Evolutionary conservation across 1,140 invertebrate species (phyloP).

Genomic region (Eufriesea mexicana): DNA sequence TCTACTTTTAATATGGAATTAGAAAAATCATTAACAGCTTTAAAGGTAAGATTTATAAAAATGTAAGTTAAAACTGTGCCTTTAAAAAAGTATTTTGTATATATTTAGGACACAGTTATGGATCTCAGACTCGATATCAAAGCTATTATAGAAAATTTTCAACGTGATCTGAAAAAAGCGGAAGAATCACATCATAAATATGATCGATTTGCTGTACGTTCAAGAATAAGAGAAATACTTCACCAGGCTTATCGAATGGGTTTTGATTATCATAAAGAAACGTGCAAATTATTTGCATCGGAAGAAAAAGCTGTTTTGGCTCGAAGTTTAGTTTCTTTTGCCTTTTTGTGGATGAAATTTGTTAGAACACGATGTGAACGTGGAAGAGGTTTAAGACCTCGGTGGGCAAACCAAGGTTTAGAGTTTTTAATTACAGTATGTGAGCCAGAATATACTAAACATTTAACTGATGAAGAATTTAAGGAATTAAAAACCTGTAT

Average conservation of each 20-base stretch:
- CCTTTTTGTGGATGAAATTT: constrained; percentile 94
- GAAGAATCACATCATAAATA: constrained; percentile 73
- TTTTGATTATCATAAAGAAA: constrained; percentile 94
- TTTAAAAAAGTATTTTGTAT: constrained; percentile 1
- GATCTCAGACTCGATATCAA: constrained; percentile 85
- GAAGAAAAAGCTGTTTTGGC: constrained; percentile 78
- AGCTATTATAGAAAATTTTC: constrained; percentile 85
- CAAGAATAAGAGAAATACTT: constrained; percentile 90
- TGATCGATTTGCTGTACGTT: constrained; percentile 81
- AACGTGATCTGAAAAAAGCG: constrained; percentile 77
- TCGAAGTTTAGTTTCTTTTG: constrained; percentile 87
- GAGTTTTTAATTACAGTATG: constrained; percentile 93
- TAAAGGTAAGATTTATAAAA: constrained; percentile 83
- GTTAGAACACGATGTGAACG: constrained; percentile 91
- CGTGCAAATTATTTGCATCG: constrained; percentile 85
- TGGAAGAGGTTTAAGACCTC: constrained; percentile 90
- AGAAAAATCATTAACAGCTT: constrained; percentile 84
- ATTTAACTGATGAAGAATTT: constrained; percentile 90
- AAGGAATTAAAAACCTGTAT: constrained; percentile 88
- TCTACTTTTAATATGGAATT: constrained; percentile 80
- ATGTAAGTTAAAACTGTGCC: constrained; percentile 11
- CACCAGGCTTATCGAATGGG: constrained; percentile 94
- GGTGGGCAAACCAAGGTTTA: constrained; percentile 93
- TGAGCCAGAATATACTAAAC: constrained; percentile 90
- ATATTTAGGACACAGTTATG: constrained; percentile 83